Percentiles rank a stretch among this genome's conserved stretches.
These are phyloP conservation scores for Timandra comae DNA, from an alignment of 2,888 invertebrate genomes.

Conservation along the genomic window DNA sequence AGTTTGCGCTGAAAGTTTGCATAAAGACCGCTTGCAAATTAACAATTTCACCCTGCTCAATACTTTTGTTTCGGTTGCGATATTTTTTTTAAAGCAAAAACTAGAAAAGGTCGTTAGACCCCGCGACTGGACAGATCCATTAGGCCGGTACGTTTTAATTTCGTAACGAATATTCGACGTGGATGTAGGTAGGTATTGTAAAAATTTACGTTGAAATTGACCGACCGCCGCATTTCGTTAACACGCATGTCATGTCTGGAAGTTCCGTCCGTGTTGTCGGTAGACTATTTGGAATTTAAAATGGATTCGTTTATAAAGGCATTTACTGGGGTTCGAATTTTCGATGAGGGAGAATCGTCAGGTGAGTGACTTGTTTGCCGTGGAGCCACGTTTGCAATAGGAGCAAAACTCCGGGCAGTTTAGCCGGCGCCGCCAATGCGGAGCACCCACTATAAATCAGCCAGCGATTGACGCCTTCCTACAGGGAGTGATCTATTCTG, in stretches of 20 bases:
- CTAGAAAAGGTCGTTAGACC: constrained; percentile 16
- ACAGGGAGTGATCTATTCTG: constrained; percentile 74
- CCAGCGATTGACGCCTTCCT: constrained; percentile 72
- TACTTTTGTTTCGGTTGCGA: constrained; percentile 32
- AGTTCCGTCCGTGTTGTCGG: constrained; percentile 65
- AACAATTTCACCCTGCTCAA: constrained; percentile 41
- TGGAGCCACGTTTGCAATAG: constrained; percentile 50
- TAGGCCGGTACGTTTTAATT: constrained; percentile 39
- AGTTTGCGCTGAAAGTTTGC: constrained; percentile 61
- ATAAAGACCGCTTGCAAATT: constrained; percentile 59
- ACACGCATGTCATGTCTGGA: constrained; percentile 70
- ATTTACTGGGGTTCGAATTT: constrained; percentile 68
- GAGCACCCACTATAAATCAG: constrained; percentile 71
- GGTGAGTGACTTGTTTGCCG: constrained; percentile 76
- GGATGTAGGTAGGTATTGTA: constrained; percentile 33
- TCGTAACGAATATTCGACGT: constrained; percentile 39
- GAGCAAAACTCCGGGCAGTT: constrained; percentile 70
- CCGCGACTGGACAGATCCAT: constrained; percentile 21
- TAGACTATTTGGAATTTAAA: constrained; percentile 69
- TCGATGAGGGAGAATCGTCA: constrained; percentile 66
- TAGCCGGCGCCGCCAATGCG: constrained; percentile 53
- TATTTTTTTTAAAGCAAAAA: constrained; percentile 37
- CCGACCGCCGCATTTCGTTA: constrained; percentile 63
- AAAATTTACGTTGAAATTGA: constrained; percentile 54
- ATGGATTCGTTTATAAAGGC: constrained; percentile 71